Conservation (phyloP, 2,113 vertebrate species). For the Saccopteryx bilineata region DNA sequence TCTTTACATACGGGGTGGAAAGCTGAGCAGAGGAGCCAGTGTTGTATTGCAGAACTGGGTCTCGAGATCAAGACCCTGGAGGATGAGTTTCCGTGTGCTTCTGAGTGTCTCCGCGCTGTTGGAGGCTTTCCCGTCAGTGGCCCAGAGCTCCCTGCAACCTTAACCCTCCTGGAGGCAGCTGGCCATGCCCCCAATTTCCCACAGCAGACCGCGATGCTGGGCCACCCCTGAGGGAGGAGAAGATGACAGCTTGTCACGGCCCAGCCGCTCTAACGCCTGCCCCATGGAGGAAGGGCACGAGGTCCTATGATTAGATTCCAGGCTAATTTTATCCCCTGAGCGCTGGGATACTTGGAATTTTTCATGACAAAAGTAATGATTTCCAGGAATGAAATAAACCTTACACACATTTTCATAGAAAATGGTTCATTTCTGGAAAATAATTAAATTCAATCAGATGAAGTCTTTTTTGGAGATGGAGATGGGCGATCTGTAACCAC, state of each 20-base stretch:
- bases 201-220: fast-evolving
- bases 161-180: background rate
- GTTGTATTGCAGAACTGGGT: fast-evolving
- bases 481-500: fast-evolving
- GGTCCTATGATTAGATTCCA: background rate
- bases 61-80: fast-evolving
- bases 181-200: fast-evolving
- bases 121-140: fast-evolving
- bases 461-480: background rate
- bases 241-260: fast-evolving
- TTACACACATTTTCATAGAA: conserved; percentile 42
- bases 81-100: fast-evolving
- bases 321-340: background rate
- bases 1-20: fast-evolving
- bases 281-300: fast-evolving
- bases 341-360: background rate
- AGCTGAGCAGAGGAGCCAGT: fast-evolving
- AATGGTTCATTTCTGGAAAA: conserved; percentile 70
- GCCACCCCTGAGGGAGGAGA: background rate
- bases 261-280: fast-evolving
- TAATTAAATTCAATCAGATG: background rate
- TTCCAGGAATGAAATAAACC: conserved; percentile 62
- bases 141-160: background rate
- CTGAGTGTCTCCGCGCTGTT: fast-evolving
- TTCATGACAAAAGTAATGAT: conserved; percentile 63